A percentile compares a stretch with the other conserved stretches of the same genome.
phyloP scores from a whole-genome alignment of 2,888 invertebrate genomes.

The Polia nebulosa region DNA sequence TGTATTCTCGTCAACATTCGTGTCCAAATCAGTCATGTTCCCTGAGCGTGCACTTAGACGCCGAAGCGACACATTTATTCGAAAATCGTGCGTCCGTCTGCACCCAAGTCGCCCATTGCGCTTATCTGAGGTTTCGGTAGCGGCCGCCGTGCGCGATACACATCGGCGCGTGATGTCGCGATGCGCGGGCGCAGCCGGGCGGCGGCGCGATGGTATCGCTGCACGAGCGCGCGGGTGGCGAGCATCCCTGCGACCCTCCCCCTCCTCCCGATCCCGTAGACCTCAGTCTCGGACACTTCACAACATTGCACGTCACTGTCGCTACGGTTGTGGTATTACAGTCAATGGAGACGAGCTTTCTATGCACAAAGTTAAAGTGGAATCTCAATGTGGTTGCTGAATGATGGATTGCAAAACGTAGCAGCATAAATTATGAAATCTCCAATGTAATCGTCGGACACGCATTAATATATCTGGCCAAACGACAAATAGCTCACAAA shows the following conservation, averaged over 20 bases:
- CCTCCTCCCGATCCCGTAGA: conserved; percentile 31
- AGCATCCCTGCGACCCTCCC: conserved; percentile 47
- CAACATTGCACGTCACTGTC: conserved; percentile 56
- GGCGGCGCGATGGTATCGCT: conserved; percentile 81
- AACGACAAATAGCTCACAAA: conserved; percentile 25
- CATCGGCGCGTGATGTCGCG: conserved; percentile 86
- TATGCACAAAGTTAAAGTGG: not conserved
- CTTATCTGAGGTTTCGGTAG: conserved; percentile 77
- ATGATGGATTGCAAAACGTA: not conserved
- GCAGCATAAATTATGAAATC: not conserved
- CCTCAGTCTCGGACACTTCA: conserved; percentile 36
- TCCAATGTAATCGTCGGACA: not conserved
- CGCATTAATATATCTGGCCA: conserved; percentile 8
- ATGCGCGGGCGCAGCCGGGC: conserved; percentile 76
- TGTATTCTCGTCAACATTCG: conserved; percentile 60
- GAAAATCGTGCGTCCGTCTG: conserved; percentile 82
- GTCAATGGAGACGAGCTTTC: not conserved
- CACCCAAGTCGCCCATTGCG: conserved; percentile 71
- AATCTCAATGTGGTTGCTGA: not conserved
- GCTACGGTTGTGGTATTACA: conserved; percentile 9
- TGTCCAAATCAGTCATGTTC: conserved; percentile 66
- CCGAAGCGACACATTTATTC: conserved; percentile 83
- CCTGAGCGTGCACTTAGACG: conserved; percentile 68
- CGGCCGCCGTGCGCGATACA: conserved; percentile 76
- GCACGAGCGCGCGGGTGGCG: conserved; percentile 76